These are phyloP conservation scores for Sturnus vulgaris DNA, from an alignment of 2,113 vertebrate genomes.

Conservation along the genomic window DNA sequence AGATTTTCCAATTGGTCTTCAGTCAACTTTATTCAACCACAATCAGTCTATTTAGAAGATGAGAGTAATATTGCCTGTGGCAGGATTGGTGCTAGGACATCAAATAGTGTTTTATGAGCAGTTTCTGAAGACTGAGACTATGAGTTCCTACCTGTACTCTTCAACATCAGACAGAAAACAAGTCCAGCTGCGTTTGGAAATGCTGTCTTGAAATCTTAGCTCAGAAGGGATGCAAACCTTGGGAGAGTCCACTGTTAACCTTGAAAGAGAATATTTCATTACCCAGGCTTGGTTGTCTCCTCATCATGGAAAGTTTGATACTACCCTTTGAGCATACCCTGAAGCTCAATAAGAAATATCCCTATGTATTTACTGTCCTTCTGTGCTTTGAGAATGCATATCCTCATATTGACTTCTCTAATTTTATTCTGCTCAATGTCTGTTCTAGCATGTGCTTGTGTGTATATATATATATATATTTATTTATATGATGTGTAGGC, in stretches of 20 bases:
- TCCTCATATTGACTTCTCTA: background rate
- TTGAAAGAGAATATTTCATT: background rate
- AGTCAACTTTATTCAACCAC: background rate
- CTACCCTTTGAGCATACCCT: background rate
- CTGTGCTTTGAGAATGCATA: background rate
- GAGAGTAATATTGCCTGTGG: background rate
- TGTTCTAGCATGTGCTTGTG: background rate
- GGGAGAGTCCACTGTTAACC: background rate
- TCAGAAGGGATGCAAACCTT: background rate
- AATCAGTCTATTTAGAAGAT: background rate
- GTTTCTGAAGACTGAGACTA: background rate
- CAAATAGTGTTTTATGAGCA: accelerated
- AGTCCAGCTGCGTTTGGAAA: background rate
- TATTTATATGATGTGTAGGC: background rate
- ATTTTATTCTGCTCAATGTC: background rate
- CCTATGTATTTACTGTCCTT: background rate
- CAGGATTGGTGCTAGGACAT: background rate
- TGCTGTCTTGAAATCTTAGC: background rate
- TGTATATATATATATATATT: background rate
- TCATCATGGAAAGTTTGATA: background rate
- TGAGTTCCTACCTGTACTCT: background rate
- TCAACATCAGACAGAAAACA: background rate
- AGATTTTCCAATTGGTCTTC: background rate
- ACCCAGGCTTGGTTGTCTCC: background rate
- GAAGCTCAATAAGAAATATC: background rate